Conservation (phyloP, 2,113 vertebrate genomes). For the Passer domesticus region DNA sequence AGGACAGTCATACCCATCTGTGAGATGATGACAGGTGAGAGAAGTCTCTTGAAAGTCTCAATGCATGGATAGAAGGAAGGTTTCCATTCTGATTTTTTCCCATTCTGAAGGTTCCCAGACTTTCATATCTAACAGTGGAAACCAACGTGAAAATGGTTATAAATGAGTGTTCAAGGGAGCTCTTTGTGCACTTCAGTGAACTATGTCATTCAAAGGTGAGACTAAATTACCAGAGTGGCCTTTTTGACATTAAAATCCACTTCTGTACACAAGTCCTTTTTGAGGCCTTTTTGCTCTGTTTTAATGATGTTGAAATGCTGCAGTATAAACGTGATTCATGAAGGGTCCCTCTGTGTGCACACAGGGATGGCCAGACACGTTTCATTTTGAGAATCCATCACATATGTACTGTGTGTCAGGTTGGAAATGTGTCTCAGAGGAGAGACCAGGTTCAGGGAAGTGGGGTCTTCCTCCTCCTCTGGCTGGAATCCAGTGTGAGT, state of each 20-base stretch:
- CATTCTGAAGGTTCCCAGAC: not conserved
- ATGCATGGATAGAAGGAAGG: not conserved
- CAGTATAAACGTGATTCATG: not conserved
- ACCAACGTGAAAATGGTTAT: not conserved
- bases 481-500: not conserved
- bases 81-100: not conserved
- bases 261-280: not conserved
- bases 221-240: not conserved
- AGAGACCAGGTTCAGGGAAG: not conserved
- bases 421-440: not conserved
- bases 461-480: not conserved
- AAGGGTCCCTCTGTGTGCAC: not conserved
- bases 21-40: not conserved
- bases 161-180: not conserved
- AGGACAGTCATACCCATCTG: not conserved
- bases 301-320: not conserved
- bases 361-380: fast-evolving
- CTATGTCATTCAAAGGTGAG: not conserved
- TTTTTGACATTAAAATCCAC: not conserved
- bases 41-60: not conserved
- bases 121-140: not conserved
- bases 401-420: fast-evolving
- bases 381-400: not conserved
- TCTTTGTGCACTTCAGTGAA: not conserved
- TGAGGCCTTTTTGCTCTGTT: not conserved